Base-by-base conservation (phyloP, 2,888 invertebrate genomes). In the Drosophila robusta region DNA sequence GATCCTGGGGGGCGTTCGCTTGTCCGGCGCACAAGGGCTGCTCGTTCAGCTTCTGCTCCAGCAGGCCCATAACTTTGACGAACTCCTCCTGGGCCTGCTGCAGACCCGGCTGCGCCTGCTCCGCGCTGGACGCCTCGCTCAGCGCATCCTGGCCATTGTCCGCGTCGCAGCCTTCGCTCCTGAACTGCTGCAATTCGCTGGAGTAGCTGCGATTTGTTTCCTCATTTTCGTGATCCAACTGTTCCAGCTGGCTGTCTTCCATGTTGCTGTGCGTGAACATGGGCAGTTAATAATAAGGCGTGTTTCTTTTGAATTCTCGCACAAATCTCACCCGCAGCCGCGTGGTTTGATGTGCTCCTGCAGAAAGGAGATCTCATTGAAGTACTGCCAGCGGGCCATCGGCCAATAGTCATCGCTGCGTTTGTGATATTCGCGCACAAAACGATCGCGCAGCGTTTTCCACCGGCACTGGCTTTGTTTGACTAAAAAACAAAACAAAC, bases 391-490 rank as follows among this genome's bases (percentile, higher is more conserved):
- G 1, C 9, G n/a, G 39, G 32, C 49, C 47, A 16, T 4, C 47
- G 29, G 29, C 29, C 29, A 29, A 29, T 38, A 16, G 16, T 41
- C 3, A 16, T 41, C 41, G 26, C 41, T n/a, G 22, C 54, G 22
- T 45, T 61, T 61, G 16, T 66, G 73, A 34, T 16, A 47, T n/a
- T 56, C 67, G 4, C 75, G 46, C n/a, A 84, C 67, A 36, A 55
- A 84, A 9, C 63, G 67, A 24, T 80, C 66, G 2, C 84, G 65
- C 14, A 78, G 12, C 0, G 47, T 32, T 46, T 52, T 71, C 77
- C 78, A 78, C 3, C 80, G 63, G 6, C 14, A 4, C 41, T 80
- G 60, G n/a, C 41, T 50, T 16, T 55, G 34, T 0, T 52, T 49
- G 24, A 57, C 84, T 78, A 11, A 22, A 46, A 41, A 6, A 16